Evolutionary conservation across 35 echinoderm and acorn worm species (phyloP).

Genomic region (Heliocidaris tuberculata): DNA sequence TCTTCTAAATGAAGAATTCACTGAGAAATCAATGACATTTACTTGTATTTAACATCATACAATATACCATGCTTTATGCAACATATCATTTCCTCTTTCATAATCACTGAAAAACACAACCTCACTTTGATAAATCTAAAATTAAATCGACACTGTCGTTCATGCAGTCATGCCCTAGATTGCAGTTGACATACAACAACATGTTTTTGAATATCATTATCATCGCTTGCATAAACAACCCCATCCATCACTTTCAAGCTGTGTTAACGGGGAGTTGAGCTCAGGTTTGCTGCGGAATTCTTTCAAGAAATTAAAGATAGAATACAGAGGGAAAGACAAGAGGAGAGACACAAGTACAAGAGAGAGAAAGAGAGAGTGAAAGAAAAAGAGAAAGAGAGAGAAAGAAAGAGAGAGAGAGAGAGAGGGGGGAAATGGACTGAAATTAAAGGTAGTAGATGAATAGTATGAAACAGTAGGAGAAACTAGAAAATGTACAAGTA

Average conservation of each 20-base stretch:
- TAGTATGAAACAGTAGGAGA: too few species aligned
- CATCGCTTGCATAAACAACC: conserved; percentile 25
- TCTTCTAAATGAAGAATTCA: not conserved
- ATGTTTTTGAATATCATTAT: conserved; percentile 38
- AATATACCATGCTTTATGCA: not conserved
- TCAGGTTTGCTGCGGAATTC: not conserved
- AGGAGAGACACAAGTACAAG: not conserved
- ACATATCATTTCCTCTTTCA: not conserved
- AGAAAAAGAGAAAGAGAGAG: not conserved
- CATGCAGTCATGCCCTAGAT: conserved; percentile 5
- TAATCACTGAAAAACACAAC: not conserved
- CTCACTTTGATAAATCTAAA: not conserved
- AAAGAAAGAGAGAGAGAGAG: not conserved
- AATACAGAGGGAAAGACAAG: not conserved
- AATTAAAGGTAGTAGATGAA: too few species aligned
- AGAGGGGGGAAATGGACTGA: too few species aligned
- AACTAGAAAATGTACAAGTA: too few species aligned
- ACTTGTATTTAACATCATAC: not conserved
- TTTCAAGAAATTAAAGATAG: not conserved
- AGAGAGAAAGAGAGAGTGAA: too few species aligned
- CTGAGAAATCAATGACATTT: not conserved
- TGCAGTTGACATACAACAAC: not conserved
- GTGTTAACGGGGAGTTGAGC: not conserved
- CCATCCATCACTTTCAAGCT: not conserved
- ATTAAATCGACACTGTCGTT: not conserved